Base-by-base conservation (phyloP, 2,113 vertebrate species). In the Psittacula cyanocephala region DNA sequence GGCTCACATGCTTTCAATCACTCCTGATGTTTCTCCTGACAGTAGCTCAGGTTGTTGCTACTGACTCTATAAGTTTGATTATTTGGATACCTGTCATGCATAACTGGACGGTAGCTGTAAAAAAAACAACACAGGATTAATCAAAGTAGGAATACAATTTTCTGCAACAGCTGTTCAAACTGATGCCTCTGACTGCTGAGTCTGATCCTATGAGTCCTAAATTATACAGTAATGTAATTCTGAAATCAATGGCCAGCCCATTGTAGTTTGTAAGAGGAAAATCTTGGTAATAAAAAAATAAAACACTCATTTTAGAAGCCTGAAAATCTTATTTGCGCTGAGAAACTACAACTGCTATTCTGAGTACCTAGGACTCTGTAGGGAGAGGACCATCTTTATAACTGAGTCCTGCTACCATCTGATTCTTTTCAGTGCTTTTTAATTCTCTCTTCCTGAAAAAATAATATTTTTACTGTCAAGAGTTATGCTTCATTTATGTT, bases 91-190 rank as follows among this genome's bases (percentile, higher is more conserved):
- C 96, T 97, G 94, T 97, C 93, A 97, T 94, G 95, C 87, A 93
- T 97, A 97, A 98, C 87, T 95, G 83, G 88, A 97, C 83, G 65
- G 55, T 17, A 50, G 70, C 77, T 92, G 64, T 95, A 93, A 97
- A 97, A 96, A 49, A 67, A 71, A 88, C 31, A n/a, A 31, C 29
- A 39, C n/a, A 95, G 94, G 96, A 96, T 98, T 98, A 98, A 97
- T 98, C 97, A 97, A 98, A 97, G 87, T 87, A 97, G 88, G 95
- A 97, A 97, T 98, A 97, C 95, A 96, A 98, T 98, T 98, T 98
- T 97, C 97, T 97, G 74, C 91, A 98, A 96, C 97, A 98, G 97
- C 96, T 97, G 97, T 97, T 98, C 96, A 74, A 70, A 27, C 96
- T 97, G 92, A 97, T 98, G 97, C 92, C 89, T 97, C 95, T 96